Evolutionary conservation across 1,140 invertebrate genomes (phyloP), one percentile per base, ranked within the genome.

Genomic region (Antheraea pernyi): DNA sequence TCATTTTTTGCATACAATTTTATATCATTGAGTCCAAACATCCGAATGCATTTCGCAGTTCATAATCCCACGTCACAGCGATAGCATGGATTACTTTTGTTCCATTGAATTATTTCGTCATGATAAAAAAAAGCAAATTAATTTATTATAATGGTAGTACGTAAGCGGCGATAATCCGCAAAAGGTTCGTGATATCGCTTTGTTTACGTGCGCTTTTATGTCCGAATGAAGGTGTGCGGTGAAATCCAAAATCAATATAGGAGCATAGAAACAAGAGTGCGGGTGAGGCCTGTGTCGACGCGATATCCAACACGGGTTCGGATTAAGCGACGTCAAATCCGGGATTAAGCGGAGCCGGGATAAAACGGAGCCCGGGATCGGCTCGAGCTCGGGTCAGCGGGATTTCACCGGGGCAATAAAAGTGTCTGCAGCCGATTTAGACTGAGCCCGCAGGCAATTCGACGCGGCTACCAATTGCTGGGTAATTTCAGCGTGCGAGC

Each of bases 401-500:
- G 90, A 90, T 91, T 61, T 61, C 72, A 82, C 75, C 80, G 79
- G 83, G 81, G 89, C 89, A 93, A 93, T 93, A 93, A 93, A 93
- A 93, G 91, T 93, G 91, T 93, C 91, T 92, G 85, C 89, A 91
- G 86, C 88, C 89, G 89, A 90, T 91, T 90, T 89, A 90, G 82
- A 75, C 83, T 85, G 88, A 91, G 89, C 87, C 87, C 82, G 72
- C 77, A 84, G 88, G 89, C 88, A 88, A 91, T 90, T 91, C 86
- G 80, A 76, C 84, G 78, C 79, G 80, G 85, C 85, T 85, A 88
- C 88, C 89, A 90, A 91, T 91, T 90, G 89, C 87, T 88, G 85
- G 88, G 88, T 90, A 91, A 91, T 91, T 91, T 91, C 81, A 81
- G 76, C 82, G 80, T 86, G 82, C 84, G 85, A 86, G 80, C 83